A percentile compares a stretch with the other conserved stretches of the same genome.
Evolutionary conservation across 2,113 vertebrate genomes (phyloP).

Genomic region (Stigmatopora argus): DNA sequence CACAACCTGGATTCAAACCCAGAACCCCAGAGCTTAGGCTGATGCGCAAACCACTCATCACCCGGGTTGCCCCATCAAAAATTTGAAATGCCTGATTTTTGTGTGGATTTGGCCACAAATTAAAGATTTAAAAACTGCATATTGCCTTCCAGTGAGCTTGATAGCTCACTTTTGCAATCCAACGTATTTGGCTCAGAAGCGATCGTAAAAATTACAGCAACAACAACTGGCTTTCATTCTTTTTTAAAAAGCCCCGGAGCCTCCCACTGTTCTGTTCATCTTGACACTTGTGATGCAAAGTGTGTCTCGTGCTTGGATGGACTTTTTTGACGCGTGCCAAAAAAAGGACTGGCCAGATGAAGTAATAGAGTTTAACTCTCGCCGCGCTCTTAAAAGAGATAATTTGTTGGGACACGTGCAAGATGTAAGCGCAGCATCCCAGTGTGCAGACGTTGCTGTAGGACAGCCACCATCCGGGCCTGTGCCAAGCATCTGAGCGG

Average conservation of each 20-base stretch:
- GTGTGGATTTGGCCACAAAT: too few relatives aligned
- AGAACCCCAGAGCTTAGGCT: too few relatives aligned
- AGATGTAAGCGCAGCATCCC: constrained; percentile 48
- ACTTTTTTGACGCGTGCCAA: constrained; percentile 3
- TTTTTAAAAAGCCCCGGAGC: constrained; percentile 25
- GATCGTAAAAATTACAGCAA: constrained; percentile 14
- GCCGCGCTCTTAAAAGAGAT: constrained; percentile 47
- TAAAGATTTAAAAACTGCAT: too few relatives aligned
- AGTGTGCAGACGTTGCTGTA: constrained; percentile 46
- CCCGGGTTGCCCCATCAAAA: too few relatives aligned
- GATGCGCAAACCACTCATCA: too few relatives aligned
- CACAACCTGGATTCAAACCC: too few relatives aligned
- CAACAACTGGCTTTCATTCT: constrained; percentile 5
- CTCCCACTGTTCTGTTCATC: constrained; percentile 2
- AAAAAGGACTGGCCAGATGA: constrained; percentile 6
- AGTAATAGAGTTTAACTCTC: constrained; percentile 34
- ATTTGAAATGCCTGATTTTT: too few relatives aligned
- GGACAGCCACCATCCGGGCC: constrained; percentile 38
- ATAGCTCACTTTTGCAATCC: neutral
- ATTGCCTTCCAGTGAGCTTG: neutral
- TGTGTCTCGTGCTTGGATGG: constrained; percentile 8
- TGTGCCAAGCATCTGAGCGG: constrained; percentile 62
- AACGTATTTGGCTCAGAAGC: neutral
- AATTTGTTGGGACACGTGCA: constrained; percentile 50
- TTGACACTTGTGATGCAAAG: constrained; percentile 29